Conservation (phyloP, 2,797 vertebrate species). For the Myotis planiceps region DNA sequence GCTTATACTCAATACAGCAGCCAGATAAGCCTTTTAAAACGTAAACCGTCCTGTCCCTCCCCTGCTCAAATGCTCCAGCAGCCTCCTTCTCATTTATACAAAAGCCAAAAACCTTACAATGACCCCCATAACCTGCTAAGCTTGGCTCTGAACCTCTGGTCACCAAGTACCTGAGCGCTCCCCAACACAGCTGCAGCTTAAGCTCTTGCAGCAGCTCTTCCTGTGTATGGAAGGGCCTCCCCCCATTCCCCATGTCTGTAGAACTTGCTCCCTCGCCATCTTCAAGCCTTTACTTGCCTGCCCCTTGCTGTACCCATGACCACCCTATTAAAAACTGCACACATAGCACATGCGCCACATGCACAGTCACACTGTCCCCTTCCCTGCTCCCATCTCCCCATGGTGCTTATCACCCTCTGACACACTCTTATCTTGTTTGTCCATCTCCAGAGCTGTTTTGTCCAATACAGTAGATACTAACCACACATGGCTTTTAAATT, state of each 20-base stretch:
- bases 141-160: background rate
- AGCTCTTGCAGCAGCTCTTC: background rate
- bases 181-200: background rate
- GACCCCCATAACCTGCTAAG: background rate
- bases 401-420: background rate
- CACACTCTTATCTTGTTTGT: background rate
- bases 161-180: background rate
- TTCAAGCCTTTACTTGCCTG: background rate
- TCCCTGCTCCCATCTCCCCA: background rate
- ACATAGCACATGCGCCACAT: accelerated
- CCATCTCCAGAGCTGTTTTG: background rate
- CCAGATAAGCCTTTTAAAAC: background rate
- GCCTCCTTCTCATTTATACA: background rate
- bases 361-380: background rate
- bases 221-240: background rate
- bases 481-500: background rate
- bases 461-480: accelerated
- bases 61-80: background rate
- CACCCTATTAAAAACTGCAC: background rate
- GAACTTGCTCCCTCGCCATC: background rate
- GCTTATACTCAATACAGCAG: background rate
- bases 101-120: background rate
- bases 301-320: background rate
- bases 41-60: background rate
- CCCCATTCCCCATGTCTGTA: accelerated